Conservation (phyloP, 2,888 invertebrate species). For the Stenodema calcarata region DNA sequence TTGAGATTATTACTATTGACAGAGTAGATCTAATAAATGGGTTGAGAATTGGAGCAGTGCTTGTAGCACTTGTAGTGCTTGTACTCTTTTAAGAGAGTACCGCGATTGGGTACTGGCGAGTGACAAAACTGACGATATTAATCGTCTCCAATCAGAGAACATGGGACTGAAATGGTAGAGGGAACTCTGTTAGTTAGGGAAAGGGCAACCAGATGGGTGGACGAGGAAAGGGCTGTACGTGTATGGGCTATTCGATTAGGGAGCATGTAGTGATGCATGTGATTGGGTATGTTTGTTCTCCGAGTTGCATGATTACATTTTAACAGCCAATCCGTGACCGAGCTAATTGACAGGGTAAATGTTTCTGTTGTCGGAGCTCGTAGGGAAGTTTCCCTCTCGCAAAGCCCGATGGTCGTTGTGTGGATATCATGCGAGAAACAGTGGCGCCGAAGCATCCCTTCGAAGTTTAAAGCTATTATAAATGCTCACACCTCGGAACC, state of each 20-base stretch:
- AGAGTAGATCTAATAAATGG: too few species aligned
- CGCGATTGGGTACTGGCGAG: too few species aligned
- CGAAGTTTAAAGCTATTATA: background rate
- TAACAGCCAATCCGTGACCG: conserved; percentile 46
- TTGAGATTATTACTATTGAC: too few species aligned
- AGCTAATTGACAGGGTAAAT: conserved; percentile 39
- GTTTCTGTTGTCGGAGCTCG: conserved; percentile 1
- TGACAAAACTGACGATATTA: background rate
- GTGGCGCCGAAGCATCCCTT: background rate
- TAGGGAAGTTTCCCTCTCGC: background rate
- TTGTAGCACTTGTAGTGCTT: too few species aligned
- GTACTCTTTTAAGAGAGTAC: too few species aligned
- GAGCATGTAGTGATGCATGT: conserved; percentile 38
- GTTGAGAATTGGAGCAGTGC: too few species aligned
- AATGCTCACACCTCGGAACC: background rate
- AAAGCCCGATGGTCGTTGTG: background rate
- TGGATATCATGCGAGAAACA: background rate
- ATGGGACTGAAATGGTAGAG: background rate
- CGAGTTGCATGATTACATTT: conserved; percentile 44
- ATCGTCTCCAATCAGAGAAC: background rate
- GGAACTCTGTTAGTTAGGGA: background rate
- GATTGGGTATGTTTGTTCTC: conserved; percentile 35
- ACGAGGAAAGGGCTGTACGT: background rate
- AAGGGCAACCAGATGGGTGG: background rate
- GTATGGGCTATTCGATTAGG: conserved; percentile 28